These are phyloP conservation scores for Anser cygnoides DNA, from an alignment of 2,113 vertebrate species.

Conservation along the genomic window DNA sequence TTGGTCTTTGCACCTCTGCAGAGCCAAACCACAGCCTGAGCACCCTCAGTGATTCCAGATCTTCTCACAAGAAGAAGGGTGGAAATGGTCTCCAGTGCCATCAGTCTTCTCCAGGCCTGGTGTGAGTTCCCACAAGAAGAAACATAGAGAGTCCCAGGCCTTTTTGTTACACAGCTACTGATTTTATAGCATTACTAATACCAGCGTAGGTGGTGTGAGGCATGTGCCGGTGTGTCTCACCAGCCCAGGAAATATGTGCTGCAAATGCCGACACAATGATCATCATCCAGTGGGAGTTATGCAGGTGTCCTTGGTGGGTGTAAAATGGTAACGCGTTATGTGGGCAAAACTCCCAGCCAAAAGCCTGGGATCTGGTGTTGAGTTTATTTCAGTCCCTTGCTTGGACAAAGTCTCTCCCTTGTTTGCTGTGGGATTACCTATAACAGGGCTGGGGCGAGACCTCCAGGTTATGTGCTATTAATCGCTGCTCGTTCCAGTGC, in stretches of 20 bases:
- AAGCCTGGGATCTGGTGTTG: background rate
- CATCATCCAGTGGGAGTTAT: background rate
- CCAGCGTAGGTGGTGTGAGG: background rate
- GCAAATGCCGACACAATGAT: background rate
- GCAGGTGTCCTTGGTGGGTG: background rate
- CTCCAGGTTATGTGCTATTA: background rate
- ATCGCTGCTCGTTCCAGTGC: background rate
- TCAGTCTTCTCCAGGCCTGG: background rate
- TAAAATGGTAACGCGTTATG: background rate
- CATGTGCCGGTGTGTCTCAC: background rate
- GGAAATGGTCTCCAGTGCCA: rapidly evolving
- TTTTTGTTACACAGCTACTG: background rate
- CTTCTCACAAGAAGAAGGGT: background rate
- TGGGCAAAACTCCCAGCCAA: background rate
- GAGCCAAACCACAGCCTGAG: background rate
- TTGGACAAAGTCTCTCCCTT: background rate
- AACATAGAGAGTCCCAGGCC: rapidly evolving
- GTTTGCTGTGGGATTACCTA: background rate
- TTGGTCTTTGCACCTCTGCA: background rate
- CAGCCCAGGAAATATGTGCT: background rate
- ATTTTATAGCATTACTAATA: background rate
- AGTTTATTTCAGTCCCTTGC: background rate
- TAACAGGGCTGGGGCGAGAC: rapidly evolving
- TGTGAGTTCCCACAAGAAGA: background rate
- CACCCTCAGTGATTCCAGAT: background rate